These are phyloP conservation scores for Gymnocypris eckloni DNA, from an alignment of 2,797 vertebrate species.

Conservation along the genomic window DNA sequence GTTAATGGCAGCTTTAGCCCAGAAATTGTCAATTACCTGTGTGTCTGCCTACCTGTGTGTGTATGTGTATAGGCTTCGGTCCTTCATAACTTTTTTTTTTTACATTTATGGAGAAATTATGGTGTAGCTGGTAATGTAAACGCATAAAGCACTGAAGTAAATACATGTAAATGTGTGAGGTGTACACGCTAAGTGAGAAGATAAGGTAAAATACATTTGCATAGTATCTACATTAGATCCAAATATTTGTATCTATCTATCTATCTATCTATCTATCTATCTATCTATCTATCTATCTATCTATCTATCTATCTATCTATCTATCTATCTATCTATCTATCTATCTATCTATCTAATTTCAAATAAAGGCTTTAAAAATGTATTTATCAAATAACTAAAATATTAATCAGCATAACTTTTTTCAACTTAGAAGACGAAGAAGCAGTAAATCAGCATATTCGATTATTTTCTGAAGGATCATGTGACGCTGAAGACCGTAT, in stretches of 20 bases:
- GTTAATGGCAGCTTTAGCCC: constrained; percentile 35
- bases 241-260: too few species aligned
- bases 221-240: background rate
- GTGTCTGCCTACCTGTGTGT: background rate
- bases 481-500: background rate
- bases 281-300: background rate
- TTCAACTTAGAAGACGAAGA: background rate
- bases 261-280: too few species aligned
- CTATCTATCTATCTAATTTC: background rate
- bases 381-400: background rate
- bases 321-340: background rate
- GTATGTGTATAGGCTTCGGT: background rate
- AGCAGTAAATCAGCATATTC: background rate
- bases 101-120: constrained; percentile 2
- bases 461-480: background rate
- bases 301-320: background rate
- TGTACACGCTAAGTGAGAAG: background rate
- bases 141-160: background rate
- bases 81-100: background rate
- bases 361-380: background rate
- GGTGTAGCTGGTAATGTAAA: too few species aligned
- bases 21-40: constrained; percentile 8
- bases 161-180: background rate
- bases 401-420: too few species aligned
- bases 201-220: background rate